Evolutionary conservation across 2,888 invertebrate species (phyloP).

Genomic region (Caenorhabditis sulstoni): DNA sequence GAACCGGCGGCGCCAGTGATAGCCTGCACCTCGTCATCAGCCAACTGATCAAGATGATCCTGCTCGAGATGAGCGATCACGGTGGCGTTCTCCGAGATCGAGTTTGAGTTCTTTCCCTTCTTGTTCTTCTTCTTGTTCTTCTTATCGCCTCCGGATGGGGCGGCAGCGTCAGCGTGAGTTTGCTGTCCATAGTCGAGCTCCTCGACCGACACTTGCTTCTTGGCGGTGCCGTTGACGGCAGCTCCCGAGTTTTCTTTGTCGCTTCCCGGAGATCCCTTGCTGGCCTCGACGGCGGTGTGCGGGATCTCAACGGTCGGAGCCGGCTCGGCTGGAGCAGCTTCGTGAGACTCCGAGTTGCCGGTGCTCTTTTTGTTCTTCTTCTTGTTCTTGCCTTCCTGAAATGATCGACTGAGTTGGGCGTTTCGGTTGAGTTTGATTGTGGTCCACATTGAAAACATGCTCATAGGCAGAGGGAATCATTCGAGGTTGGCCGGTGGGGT

Average conservation of each 20-base stretch:
- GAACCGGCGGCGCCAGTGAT: slow-evolving; percentile 58
- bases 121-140: slow-evolving; percentile 63
- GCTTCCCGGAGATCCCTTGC: slow-evolving; percentile 57
- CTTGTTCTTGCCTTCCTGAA: slow-evolving; percentile 57
- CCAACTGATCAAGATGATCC: slow-evolving; percentile 56
- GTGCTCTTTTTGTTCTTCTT: slow-evolving; percentile 60
- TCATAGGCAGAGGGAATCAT: neutral
- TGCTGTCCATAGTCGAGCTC: slow-evolving; percentile 36
- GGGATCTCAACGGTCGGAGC: slow-evolving; percentile 56
- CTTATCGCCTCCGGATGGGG: slow-evolving; percentile 15
- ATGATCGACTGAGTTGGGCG: neutral
- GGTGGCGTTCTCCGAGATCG: slow-evolving; percentile 46
- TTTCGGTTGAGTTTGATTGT: neutral
- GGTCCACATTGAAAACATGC: neutral
- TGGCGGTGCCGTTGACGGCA: slow-evolving; percentile 34
- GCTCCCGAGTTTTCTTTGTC: slow-evolving; percentile 57
- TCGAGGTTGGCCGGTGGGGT: no score
- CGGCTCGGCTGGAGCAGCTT: slow-evolving; percentile 47
- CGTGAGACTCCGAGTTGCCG: slow-evolving; percentile 52
- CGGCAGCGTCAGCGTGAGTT: slow-evolving; percentile 13
- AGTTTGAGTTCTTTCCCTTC: slow-evolving; percentile 60
- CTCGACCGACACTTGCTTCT: slow-evolving; percentile 42
- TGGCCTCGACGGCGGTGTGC: slow-evolving; percentile 20
- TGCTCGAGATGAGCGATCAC: slow-evolving; percentile 48
- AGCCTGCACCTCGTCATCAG: slow-evolving; percentile 64